Evolutionary conservation across 2,888 invertebrate species (phyloP).

Genomic region (Prostheceraeus crozeri): DNA sequence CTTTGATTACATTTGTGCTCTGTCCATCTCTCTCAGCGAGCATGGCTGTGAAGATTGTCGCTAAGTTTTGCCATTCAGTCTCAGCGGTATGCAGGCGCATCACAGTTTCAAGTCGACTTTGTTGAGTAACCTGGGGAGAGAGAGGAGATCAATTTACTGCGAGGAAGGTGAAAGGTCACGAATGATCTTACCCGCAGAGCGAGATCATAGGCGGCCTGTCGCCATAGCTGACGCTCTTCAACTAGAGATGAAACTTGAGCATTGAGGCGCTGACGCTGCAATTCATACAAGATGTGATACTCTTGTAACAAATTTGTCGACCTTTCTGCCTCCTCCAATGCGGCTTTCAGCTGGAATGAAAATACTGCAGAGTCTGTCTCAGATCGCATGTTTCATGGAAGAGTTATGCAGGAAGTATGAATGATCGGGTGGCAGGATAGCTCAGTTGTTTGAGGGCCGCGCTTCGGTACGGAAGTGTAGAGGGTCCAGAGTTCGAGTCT

Average conservation of each 20-base stretch:
- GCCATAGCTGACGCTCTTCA: conserved; percentile 55
- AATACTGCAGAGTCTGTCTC: conserved; percentile 5
- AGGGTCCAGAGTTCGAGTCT: too few species aligned
- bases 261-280: conserved; percentile 54
- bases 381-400: neutral
- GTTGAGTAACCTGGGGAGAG: conserved; percentile 55
- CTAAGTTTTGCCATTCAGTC: conserved; percentile 55
- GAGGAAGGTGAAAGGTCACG: too few species aligned
- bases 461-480: too few species aligned
- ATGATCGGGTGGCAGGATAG: too few species aligned
- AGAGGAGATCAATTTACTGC: too few species aligned
- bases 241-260: conserved; percentile 46
- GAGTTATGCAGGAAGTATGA: too few species aligned
- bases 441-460: too few species aligned
- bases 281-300: conserved; percentile 56
- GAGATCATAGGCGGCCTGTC: conserved; percentile 54
- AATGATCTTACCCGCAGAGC: conserved; percentile 53
- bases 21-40: conserved; percentile 55
- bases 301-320: conserved; percentile 54
- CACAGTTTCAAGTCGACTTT: conserved; percentile 51
- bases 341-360: conserved; percentile 52
- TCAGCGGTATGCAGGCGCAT: conserved; percentile 53
- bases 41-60: conserved; percentile 54
- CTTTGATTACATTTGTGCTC: conserved; percentile 38
- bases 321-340: conserved; percentile 54